phyloP scores from a whole-genome alignment of 2,888 invertebrate genomes.

The Leptothorax acervorum region DNA sequence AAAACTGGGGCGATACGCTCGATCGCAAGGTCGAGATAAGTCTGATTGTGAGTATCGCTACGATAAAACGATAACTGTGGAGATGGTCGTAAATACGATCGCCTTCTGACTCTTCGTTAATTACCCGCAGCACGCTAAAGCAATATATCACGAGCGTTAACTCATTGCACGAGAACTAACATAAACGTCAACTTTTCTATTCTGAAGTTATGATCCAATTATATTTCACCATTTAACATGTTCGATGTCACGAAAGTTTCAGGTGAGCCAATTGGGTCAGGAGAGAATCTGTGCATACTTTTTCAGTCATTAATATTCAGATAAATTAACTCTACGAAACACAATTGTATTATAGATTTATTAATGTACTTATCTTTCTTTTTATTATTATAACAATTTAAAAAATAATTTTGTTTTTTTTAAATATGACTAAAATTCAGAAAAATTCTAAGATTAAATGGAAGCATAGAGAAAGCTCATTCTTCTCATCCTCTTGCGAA shows the following conservation, averaged over 20 bases:
- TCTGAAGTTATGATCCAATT: background rate
- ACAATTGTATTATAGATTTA: background rate
- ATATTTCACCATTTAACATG: background rate
- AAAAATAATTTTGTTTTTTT: background rate
- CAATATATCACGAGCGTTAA: conserved; percentile 7
- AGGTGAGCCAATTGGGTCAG: background rate
- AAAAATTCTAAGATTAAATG: background rate
- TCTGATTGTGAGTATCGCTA: background rate
- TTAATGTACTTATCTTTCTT: background rate
- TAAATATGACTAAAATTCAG: background rate
- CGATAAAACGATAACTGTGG: background rate
- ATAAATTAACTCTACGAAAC: background rate
- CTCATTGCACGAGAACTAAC: background rate
- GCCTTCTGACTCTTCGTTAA: conserved; percentile 14
- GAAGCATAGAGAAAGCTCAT: background rate
- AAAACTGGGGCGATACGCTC: conserved; percentile 33
- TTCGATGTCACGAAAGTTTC: background rate
- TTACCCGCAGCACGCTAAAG: conserved; percentile 4
- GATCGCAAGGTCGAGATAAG: conserved; percentile 30
- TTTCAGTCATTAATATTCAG: conserved; percentile 3
- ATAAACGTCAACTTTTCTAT: conserved; percentile 20
- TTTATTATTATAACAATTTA: background rate
- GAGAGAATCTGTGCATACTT: background rate
- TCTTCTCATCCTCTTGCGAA: background rate
- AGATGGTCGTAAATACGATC: conserved; percentile 9